Base-by-base conservation (phyloP, 2,113 vertebrate genomes). In the Phocoena sinus region DNA sequence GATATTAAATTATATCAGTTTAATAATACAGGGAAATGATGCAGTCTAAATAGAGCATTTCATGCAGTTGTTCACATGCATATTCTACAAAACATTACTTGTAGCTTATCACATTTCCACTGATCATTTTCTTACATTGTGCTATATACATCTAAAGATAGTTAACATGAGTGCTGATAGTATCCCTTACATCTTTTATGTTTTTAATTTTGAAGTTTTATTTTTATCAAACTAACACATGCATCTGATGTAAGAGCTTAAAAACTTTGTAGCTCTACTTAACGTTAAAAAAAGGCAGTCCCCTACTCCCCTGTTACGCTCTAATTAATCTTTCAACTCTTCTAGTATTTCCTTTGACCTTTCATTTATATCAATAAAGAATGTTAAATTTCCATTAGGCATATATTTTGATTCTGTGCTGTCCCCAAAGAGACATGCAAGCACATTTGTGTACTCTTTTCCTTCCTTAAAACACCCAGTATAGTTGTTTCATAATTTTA, bases 201-300 rank as follows among this genome's bases (percentile, higher is more conserved):
- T 79, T 82, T 96, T 92, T 80, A 74, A 65, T 81, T 82, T 93
- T 84, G 25, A 92, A 21, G 11, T 68, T 94, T 85, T 93, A 47
- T 20, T 95, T 95, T 96, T 83, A 50, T 94, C 25, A 67, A 38
- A 70, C 26, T 47, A 87, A 31, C 2, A 89, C 38, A 13, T 93
- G 4, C 10, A 60, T 76, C 47, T 92, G 8, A 17, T 83, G 82
- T 87, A 84, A 91, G 84, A 65, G 6, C 44, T 95, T 84, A 73
- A 44, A 71, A 93, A 62, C 3, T 3, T 82, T 93, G 0, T 38
- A 62, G 50, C 63, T 77, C 62, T 82, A 17, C 53, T 77, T 74
- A 84, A 73, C 7, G 56, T 73, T 62, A 21, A 25, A 76, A 58
- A 56, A 38, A 92, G 28, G 13, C 7, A 85, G 60, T 21, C 6